phyloP scores from a whole-genome alignment of 1,140 invertebrate genomes.

The Zaprionus camerounensis region DNA sequence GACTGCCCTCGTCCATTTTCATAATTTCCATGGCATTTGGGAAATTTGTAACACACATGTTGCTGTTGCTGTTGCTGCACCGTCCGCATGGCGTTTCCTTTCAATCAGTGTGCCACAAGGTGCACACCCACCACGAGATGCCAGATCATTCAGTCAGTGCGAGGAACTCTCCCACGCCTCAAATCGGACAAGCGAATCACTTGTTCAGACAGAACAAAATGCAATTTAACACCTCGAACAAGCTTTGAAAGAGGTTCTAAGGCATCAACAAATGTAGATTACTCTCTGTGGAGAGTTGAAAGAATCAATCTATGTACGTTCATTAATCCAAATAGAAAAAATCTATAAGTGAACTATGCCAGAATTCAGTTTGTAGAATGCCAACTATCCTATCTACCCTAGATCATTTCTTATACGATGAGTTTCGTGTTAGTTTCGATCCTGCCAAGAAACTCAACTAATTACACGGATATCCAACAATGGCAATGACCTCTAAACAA shows the following conservation, averaged over 20 bases:
- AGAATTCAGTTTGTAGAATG: not conserved
- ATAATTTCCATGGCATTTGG: conserved; percentile 53
- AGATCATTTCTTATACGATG: not conserved
- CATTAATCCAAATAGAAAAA: no score
- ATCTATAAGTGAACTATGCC: not conserved
- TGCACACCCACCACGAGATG: conserved; percentile 28
- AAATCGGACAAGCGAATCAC: conserved; percentile 18
- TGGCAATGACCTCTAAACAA: conserved; percentile 35
- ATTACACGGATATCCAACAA: conserved; percentile 11
- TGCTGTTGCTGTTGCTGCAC: conserved; percentile 10
- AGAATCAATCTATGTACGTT: no score
- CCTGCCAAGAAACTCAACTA: not conserved
- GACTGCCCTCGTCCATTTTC: conserved; percentile 29
- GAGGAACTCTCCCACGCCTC: conserved; percentile 44
- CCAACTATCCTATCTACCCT: not conserved
- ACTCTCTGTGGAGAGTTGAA: not conserved
- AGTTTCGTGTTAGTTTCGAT: not conserved
- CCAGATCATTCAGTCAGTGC: conserved; percentile 21
- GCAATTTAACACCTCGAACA: conserved; percentile 17
- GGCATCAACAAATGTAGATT: not conserved
- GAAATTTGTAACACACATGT: conserved; percentile 79
- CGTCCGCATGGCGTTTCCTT: conserved; percentile 50
- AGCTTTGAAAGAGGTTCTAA: not conserved
- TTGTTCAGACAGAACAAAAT: conserved; percentile 18
- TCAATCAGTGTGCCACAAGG: conserved; percentile 48